phyloP scores from a whole-genome alignment of 2,113 vertebrate genomes.

The Cygnus atratus region DNA sequence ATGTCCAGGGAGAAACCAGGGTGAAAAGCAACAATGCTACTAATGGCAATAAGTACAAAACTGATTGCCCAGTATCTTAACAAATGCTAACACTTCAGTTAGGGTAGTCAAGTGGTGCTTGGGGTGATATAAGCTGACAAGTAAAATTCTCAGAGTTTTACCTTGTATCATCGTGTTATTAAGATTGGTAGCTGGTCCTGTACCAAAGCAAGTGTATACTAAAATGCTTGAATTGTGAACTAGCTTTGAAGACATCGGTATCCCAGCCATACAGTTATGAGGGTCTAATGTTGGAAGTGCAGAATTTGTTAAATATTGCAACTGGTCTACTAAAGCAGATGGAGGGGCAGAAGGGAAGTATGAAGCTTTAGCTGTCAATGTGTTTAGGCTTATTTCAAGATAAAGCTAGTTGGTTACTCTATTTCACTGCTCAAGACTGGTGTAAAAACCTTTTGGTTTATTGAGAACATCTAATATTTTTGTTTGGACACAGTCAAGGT shows the following conservation, averaged over 20 bases:
- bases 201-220: too few species aligned
- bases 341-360: too few species aligned
- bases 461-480: background rate
- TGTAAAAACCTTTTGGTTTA: background rate
- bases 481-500: fast-evolving
- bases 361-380: background rate
- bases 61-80: fast-evolving
- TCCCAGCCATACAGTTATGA: too few species aligned
- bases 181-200: background rate
- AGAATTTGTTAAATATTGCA: fast-evolving
- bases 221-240: background rate
- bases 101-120: too few species aligned
- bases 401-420: background rate
- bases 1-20: background rate
- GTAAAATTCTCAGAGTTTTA: background rate
- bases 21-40: background rate
- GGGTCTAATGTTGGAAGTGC: too few species aligned
- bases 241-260: background rate
- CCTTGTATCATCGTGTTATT: fast-evolving
- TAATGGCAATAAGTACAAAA: background rate
- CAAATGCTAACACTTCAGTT: fast-evolving
- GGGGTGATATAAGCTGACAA: background rate
- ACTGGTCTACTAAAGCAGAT: background rate
- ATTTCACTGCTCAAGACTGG: background rate
- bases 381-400: too few species aligned